A percentile compares a stretch with the other conserved stretches of the same genome.
These are phyloP conservation scores for Porites lobata DNA, from an alignment of 92 coral and sea anemone species.

Conservation along the genomic window DNA sequence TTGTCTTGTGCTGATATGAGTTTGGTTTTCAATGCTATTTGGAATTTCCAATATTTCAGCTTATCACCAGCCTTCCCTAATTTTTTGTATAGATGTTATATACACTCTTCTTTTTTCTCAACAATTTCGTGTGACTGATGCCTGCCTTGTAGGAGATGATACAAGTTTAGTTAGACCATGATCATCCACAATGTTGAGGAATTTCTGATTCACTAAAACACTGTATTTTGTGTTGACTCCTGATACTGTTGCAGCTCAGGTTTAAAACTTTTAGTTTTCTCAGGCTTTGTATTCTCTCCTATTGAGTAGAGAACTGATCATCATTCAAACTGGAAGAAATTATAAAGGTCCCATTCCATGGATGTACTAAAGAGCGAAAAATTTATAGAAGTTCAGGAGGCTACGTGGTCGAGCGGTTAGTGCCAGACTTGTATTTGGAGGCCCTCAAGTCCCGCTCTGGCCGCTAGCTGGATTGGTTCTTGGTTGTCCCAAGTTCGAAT, in stretches of 20 bases:
- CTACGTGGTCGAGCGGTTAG: too few relatives aligned
- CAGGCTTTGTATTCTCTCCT: neutral
- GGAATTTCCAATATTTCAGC: conserved; percentile 70
- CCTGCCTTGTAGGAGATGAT: conserved; percentile 62
- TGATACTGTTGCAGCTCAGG: conserved; percentile 48
- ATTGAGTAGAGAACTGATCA: too few relatives aligned
- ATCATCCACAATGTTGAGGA: conserved; percentile 48
- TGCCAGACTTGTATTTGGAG: too few relatives aligned
- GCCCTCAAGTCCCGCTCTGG: too few relatives aligned
- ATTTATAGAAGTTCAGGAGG: too few relatives aligned
- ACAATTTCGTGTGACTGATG: conserved; percentile 2
- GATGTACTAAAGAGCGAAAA: too few relatives aligned
- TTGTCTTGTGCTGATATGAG: conserved; percentile 67
- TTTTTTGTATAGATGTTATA: conserved; percentile 52
- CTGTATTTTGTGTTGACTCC: conserved; percentile 31
- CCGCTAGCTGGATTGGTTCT: too few relatives aligned
- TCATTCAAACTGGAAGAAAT: too few relatives aligned
- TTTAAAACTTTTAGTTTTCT: conserved; percentile 28
- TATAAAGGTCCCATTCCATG: too few relatives aligned
- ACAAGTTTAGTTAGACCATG: conserved; percentile 73
- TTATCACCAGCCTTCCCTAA: conserved; percentile 43
- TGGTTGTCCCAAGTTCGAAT: too few relatives aligned
- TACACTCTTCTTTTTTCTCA: conserved; percentile 59
- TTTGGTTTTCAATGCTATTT: conserved; percentile 53
- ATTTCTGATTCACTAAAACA: conserved; percentile 60